Base-by-base conservation (phyloP, 2,113 vertebrate species). In the Pseudopipra pipra region DNA sequence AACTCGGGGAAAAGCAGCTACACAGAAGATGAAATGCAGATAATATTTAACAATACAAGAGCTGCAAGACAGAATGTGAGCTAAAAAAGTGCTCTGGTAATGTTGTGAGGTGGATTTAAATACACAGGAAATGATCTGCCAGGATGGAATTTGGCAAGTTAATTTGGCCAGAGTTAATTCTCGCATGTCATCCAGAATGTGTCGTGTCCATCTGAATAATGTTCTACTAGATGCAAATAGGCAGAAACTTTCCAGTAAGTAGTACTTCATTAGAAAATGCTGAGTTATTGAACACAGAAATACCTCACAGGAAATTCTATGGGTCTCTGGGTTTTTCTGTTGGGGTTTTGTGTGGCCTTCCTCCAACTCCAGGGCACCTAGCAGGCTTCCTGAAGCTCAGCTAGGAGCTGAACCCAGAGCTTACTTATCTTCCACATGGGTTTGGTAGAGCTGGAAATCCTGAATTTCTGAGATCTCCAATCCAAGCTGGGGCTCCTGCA, bases 161-260 rank as follows among this genome's bases (percentile, higher is more conserved):
- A 41, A 41, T 41, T 41, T 41, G 37, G 88, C 30, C 35, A 56
- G 90, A 79, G 14, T 59, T 68, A 93, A 71, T 82, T 85, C 62
- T 55, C 58, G 68, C 41, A 17, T 65, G 67, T 93, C 41, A 89
- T 82, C 74, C 46, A 92, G 58, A 91, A 89, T 46, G 9, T 59
- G 37, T 87, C 23, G 6, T 17, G 41, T 79, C 31, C 21, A 39
- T 58, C 70, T 94, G 66, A 87, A 65, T 91, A 85, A 91, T 39
- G 46, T 49, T 30, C 13, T 84, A 8, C 58, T 49, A n/a, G 54
- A 83, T 73, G 63, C 43, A 92, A 95, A 63, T 8, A 54, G 41
- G 33, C 61, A 91, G 47, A 74, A 93, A 72, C 23, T 71, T 95
- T 78, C 39, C 70, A 92, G 79, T 67, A 90, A 92, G 67, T 39